Evolutionary conservation across 2,888 invertebrate species (phyloP).

Genomic region (Tenthredo mesomela): DNA sequence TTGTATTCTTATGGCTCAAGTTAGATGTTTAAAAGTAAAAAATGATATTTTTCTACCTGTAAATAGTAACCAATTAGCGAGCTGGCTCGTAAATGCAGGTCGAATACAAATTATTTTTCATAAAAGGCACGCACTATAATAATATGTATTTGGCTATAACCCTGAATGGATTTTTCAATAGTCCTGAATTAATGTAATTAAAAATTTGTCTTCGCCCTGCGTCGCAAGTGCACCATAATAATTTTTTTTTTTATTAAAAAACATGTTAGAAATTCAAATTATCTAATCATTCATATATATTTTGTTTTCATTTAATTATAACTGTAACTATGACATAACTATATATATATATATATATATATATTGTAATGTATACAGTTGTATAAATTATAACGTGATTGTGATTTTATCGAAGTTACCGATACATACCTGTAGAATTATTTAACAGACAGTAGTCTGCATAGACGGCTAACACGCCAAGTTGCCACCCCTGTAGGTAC

Average conservation of each 20-base stretch:
- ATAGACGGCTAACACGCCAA: constrained; percentile 16
- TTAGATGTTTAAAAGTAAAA: constrained; percentile 8
- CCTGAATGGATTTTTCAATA: constrained; percentile 38
- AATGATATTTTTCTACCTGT: constrained; percentile 48
- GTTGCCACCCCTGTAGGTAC: constrained; percentile 14
- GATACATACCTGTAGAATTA: constrained; percentile 63
- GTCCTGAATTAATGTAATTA: constrained; percentile 40
- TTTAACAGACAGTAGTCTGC: constrained; percentile 41
- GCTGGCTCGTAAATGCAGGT: constrained; percentile 48
- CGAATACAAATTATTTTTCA: constrained; percentile 20
- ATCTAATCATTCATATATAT: not conserved
- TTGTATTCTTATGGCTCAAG: constrained; percentile 48
- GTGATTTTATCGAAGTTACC: constrained; percentile 77
- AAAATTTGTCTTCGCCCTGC: constrained; percentile 35
- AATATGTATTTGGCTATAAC: not conserved
- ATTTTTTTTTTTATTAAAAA: constrained; percentile 34
- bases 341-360: not conserved
- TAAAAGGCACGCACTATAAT: not conserved
- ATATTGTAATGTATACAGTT: constrained; percentile 41
- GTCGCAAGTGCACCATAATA: constrained; percentile 29
- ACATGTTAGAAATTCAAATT: constrained; percentile 28
- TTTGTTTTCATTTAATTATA: constrained; percentile 31
- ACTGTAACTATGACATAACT: constrained; percentile 31
- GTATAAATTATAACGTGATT: constrained; percentile 67
- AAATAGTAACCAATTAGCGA: constrained; percentile 50